phyloP scores from a whole-genome alignment of 2,888 invertebrate species.

The Acleris holmiana region DNA sequence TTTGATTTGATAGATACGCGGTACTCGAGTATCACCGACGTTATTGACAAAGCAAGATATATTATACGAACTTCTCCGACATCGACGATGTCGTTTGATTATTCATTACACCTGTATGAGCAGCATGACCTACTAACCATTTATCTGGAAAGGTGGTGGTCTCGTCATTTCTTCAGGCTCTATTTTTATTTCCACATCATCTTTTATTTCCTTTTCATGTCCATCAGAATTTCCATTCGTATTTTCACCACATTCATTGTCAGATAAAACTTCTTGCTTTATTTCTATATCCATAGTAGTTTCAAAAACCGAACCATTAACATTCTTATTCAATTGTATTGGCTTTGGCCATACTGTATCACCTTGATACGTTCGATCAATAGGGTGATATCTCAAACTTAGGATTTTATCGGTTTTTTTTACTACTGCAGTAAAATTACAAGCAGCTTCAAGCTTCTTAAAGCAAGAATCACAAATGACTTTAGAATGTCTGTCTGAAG shows the following conservation, averaged over 20 bases:
- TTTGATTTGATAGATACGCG: too few species aligned
- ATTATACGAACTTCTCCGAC: too few species aligned
- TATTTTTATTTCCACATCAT: slow-evolving; percentile 65
- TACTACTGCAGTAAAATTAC: slow-evolving; percentile 56
- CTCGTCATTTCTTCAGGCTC: slow-evolving; percentile 68
- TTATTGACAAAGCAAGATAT: too few species aligned
- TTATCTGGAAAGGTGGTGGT: slow-evolving; percentile 48
- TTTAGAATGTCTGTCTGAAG: slow-evolving; percentile 62
- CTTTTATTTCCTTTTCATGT: slow-evolving; percentile 24
- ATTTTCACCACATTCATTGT: slow-evolving; percentile 57
- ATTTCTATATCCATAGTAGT: slow-evolving; percentile 57
- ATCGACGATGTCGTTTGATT: too few species aligned
- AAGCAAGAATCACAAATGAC: slow-evolving; percentile 63
- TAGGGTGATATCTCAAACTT: slow-evolving; percentile 43
- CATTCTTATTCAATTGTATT: slow-evolving; percentile 63
- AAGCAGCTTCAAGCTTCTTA: slow-evolving; percentile 55
- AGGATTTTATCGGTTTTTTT: slow-evolving; percentile 55
- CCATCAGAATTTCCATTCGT: slow-evolving; percentile 40
- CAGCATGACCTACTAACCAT: slow-evolving; percentile 45
- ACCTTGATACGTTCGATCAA: slow-evolving; percentile 6
- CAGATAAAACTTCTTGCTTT: slow-evolving; percentile 69
- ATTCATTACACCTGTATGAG: too few species aligned
- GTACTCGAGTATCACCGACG: too few species aligned
- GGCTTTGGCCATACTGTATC: slow-evolving; percentile 68
- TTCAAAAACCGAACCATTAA: slow-evolving; percentile 49